Percentiles rank a stretch among this genome's conserved stretches.
These are phyloP conservation scores for Valencia hispanica DNA, from an alignment of 2,797 vertebrate genomes.

Conservation along the genomic window DNA sequence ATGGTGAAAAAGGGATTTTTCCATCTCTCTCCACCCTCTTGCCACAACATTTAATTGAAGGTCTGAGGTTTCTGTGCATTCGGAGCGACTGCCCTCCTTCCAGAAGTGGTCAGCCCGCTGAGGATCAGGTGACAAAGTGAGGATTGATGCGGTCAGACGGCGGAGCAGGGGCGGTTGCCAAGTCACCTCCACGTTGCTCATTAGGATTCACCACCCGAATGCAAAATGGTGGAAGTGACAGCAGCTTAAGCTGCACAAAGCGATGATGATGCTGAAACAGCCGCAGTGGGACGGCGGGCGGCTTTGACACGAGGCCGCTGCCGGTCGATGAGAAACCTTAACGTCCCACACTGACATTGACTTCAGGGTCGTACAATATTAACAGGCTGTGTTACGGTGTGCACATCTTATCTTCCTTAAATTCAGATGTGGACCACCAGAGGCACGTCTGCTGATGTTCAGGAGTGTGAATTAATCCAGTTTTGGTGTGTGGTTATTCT, in stretches of 20 bases:
- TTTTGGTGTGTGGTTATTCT: not conserved
- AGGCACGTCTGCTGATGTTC: not conserved
- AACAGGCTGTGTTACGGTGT: slow-evolving; percentile 3
- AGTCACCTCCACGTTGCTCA: slow-evolving; percentile 51
- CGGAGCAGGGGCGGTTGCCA: not conserved
- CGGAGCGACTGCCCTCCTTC: slow-evolving; percentile 1
- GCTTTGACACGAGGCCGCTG: slow-evolving; percentile 10
- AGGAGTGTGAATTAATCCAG: not conserved
- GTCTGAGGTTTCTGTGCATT: slow-evolving; percentile 9
- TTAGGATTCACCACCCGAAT: slow-evolving; percentile 45
- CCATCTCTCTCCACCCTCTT: not conserved
- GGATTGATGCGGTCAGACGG: slow-evolving; percentile 60
- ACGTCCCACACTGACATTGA: not conserved
- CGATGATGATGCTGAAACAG: slow-evolving; percentile 40
- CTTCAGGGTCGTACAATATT: slow-evolving; percentile 1
- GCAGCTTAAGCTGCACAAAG: slow-evolving; percentile 34
- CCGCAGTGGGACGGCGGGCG: slow-evolving; percentile 13
- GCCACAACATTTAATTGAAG: slow-evolving; percentile 4
- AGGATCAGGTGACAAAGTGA: slow-evolving; percentile 54
- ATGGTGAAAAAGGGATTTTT: not conserved
- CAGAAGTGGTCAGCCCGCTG: slow-evolving; percentile 7
- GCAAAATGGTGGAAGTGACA: slow-evolving; percentile 42
- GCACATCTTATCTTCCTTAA: not conserved
- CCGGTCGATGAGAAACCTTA: not conserved
- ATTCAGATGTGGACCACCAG: no score